Percentiles rank a stretch among this genome's conserved stretches.
Evolutionary conservation across 1,140 invertebrate genomes (phyloP).

Genomic region (Drosophila bocqueti): DNA sequence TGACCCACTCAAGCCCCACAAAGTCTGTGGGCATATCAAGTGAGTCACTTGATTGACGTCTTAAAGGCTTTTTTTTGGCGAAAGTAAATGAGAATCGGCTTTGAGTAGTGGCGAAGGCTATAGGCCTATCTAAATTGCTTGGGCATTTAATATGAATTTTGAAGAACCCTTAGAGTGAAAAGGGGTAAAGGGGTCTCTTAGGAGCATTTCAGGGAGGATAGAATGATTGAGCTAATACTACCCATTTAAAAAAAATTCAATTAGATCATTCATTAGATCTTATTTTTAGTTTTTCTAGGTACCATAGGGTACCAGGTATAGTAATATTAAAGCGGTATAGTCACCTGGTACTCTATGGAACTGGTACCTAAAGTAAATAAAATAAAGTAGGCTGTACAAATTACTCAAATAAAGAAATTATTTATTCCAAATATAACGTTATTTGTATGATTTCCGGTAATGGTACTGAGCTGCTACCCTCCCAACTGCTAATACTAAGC

Average conservation of each 20-base stretch:
- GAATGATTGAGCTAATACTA: no score
- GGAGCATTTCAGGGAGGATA: not conserved
- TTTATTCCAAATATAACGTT: not conserved
- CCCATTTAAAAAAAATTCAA: no score
- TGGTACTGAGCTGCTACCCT: no score
- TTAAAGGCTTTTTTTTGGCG: conserved; percentile 14
- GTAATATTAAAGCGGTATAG: no score
- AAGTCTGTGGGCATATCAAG: conserved; percentile 1
- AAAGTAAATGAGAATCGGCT: conserved; percentile 1
- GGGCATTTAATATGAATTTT: not conserved
- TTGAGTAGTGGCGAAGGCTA: not conserved
- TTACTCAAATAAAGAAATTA: no score
- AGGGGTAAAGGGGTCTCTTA: not conserved
- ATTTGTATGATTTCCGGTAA: not conserved
- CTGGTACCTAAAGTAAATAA: not conserved
- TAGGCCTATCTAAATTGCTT: not conserved
- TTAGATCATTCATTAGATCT: no score
- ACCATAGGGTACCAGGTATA: no score
- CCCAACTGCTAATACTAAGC: not conserved
- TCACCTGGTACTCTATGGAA: no score
- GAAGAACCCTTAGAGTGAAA: not conserved
- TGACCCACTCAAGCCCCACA: conserved; percentile 38
- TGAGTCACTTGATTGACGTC: conserved; percentile 29
- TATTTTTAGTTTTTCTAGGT: no score
- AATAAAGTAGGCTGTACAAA: not conserved